Evolutionary conservation across 1,140 invertebrate genomes (phyloP).

Genomic region (Drosophila ambigua): DNA sequence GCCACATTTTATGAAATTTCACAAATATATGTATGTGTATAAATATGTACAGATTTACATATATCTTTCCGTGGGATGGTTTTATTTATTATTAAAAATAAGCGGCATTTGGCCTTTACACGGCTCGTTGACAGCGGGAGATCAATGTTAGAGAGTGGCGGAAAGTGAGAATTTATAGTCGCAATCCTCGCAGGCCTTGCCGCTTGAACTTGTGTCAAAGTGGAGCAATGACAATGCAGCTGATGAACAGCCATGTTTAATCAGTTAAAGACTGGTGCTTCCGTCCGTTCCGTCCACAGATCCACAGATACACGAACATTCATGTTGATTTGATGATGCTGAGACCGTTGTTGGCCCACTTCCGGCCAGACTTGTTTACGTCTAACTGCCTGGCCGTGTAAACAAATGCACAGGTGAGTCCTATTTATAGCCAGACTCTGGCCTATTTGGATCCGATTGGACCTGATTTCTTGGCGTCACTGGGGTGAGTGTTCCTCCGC

Average conservation of each 20-base stretch:
- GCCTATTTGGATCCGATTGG: conserved; percentile 40
- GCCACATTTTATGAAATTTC: conserved; percentile 69
- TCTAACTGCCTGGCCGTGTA: conserved; percentile 70
- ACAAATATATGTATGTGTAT: conserved; percentile 24
- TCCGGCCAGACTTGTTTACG: conserved; percentile 75
- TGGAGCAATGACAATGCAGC: conserved; percentile 63
- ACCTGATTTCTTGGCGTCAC: conserved; percentile 46
- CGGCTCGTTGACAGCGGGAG: conserved; percentile 70
- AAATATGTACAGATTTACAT: conserved; percentile 16
- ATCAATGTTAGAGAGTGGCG: conserved; percentile 62
- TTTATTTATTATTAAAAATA: conserved; percentile 69
- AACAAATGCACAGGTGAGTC: conserved; percentile 72
- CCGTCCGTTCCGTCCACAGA: too few relatives aligned
- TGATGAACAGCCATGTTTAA: conserved; percentile 10
- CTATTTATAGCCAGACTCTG: conserved; percentile 59
- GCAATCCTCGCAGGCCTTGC: conserved; percentile 57
- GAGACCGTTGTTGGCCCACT: conserved; percentile 57
- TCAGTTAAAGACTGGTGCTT: conserved; percentile 3
- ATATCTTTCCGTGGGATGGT: conserved; percentile 15
- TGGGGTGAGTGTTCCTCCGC: conserved; percentile 44
- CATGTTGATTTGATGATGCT: not conserved
- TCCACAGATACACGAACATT: not conserved
- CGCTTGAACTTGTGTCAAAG: conserved; percentile 77
- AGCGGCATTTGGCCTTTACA: conserved; percentile 71
- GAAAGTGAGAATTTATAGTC: conserved; percentile 48